A percentile compares a stretch with the other conserved stretches of the same genome.
Conservation (phyloP, 2,113 vertebrate genomes). For the Poicephalus meyeri region DNA sequence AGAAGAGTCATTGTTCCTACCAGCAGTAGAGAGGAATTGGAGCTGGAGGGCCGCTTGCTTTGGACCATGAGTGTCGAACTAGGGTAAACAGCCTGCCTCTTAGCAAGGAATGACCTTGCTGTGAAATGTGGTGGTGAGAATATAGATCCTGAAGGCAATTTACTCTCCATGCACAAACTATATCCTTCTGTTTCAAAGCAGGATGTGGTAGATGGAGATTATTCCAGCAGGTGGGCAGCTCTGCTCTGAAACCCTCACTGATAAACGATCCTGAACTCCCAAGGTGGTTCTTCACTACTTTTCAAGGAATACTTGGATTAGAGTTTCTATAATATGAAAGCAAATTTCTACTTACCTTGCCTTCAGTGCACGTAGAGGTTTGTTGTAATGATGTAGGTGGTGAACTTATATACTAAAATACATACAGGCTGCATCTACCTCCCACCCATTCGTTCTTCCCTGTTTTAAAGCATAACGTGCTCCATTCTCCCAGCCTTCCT, state of each 20-base stretch:
- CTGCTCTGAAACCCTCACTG: background rate
- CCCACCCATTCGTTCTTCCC: background rate
- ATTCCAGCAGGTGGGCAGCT: background rate
- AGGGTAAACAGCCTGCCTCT: background rate
- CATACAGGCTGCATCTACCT: background rate
- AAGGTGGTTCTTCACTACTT: background rate
- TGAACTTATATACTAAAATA: background rate
- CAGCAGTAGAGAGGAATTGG: background rate
- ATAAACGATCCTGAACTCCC: background rate
- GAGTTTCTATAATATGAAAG: background rate
- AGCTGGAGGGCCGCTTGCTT: background rate
- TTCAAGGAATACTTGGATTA: background rate
- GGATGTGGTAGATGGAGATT: background rate
- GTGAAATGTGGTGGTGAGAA: background rate
- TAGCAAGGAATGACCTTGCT: background rate
- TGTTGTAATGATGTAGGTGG: background rate
- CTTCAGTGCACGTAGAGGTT: background rate
- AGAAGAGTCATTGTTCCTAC: background rate
- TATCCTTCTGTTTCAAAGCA: background rate
- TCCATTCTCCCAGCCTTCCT: background rate
- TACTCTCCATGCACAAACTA: background rate
- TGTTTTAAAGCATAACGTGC: rapidly evolving
- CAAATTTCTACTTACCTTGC: background rate
- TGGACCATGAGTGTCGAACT: background rate
- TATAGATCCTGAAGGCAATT: background rate